These are phyloP conservation scores for Solen grandis DNA, from an alignment of 1,140 invertebrate species.

Conservation along the genomic window DNA sequence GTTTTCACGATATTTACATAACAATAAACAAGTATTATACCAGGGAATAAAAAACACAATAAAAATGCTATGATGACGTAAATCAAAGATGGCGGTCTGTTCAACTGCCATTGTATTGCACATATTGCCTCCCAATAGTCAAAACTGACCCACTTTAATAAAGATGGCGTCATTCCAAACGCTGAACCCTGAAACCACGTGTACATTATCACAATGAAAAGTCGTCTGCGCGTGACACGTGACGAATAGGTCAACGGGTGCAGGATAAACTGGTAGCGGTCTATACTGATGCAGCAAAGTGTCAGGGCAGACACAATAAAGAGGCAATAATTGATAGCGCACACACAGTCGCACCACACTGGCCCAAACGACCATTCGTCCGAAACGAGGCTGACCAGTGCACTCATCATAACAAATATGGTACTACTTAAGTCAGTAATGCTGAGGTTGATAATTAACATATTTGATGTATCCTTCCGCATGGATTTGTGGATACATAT, in stretches of 20 bases:
- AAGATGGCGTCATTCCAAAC: constrained; percentile 72
- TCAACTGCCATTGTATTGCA: constrained; percentile 78
- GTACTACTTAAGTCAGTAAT: constrained; percentile 75
- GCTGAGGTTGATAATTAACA: constrained; percentile 76
- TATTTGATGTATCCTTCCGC: constrained; percentile 71
- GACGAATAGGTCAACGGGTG: constrained; percentile 71
- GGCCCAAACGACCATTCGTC: constrained; percentile 67
- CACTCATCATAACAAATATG: constrained; percentile 73
- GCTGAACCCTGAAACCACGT: constrained; percentile 74
- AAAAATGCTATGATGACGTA: constrained; percentile 79
- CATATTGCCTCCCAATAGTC: constrained; percentile 80
- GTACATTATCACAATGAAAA: constrained; percentile 63
- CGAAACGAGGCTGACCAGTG: constrained; percentile 60
- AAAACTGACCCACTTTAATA: constrained; percentile 75
- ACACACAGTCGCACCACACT: constrained; percentile 72
- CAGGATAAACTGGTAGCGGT: constrained; percentile 74
- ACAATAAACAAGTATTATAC: constrained; percentile 68
- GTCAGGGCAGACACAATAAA: constrained; percentile 80
- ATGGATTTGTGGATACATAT: constrained; percentile 59
- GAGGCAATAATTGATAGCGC: constrained; percentile 77
- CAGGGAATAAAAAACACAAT: constrained; percentile 77
- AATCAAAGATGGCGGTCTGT: constrained; percentile 60
- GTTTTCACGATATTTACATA: constrained; percentile 70
- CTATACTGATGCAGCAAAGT: constrained; percentile 77
- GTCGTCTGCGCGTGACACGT: constrained; percentile 58